Percentiles rank a stretch among this genome's conserved stretches.
Conservation (phyloP, 1,140 invertebrate species). For the Drosophila tsacasi region DNA sequence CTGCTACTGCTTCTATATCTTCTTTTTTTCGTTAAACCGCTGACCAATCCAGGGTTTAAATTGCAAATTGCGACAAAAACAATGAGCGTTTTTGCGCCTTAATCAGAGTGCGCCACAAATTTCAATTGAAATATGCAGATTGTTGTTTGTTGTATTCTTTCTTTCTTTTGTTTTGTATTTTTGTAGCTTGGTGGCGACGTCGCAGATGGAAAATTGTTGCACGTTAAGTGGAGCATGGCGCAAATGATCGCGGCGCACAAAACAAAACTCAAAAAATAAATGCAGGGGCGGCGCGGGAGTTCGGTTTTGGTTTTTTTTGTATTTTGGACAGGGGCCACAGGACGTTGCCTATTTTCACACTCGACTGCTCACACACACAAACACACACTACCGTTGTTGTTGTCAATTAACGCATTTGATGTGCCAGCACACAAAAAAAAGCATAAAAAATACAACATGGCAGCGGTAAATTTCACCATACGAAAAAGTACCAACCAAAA, state of each 20-base stretch:
- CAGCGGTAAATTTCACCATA: constrained; percentile 75
- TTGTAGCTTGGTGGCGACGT: constrained; percentile 29
- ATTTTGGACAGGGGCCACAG: constrained; percentile 31
- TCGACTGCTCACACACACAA: constrained; percentile 34
- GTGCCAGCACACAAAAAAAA: constrained; percentile 61
- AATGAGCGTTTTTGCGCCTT: constrained; percentile 49
- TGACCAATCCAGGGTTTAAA: constrained; percentile 19
- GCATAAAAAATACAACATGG: constrained; percentile 65
- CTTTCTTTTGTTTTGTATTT: constrained; percentile 15
- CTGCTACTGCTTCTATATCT: background rate
- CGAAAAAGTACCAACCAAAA: constrained; percentile 57
- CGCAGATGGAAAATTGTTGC: constrained; percentile 66
- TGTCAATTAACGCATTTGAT: constrained; percentile 77
- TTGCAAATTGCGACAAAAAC: constrained; percentile 51
- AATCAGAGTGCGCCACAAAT: constrained; percentile 76
- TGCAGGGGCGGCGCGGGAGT: constrained; percentile 30
- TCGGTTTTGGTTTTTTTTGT: background rate
- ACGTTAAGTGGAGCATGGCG: constrained; percentile 78
- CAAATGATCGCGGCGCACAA: constrained; percentile 50
- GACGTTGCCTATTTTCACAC: constrained; percentile 70
- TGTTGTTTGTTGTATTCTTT: constrained; percentile 16
- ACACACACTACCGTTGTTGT: constrained; percentile 30
- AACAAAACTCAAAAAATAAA: constrained; percentile 63
- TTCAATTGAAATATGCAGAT: constrained; percentile 76
- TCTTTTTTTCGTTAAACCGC: background rate